Base-by-base conservation (phyloP, 2,113 vertebrate species). In the Melierax canorus region DNA sequence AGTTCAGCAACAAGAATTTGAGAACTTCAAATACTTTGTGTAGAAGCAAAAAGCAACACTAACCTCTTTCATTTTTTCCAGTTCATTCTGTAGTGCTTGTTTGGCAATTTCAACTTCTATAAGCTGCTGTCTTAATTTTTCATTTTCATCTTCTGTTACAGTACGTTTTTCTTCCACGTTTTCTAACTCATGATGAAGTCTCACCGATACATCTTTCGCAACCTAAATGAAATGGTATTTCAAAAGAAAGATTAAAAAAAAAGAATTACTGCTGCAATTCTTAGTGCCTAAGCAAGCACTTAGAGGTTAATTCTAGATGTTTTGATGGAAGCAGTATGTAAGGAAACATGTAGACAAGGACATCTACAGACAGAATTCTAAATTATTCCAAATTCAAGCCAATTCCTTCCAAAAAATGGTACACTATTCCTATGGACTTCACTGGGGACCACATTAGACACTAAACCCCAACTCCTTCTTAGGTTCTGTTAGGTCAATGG, bases 1-100 rank as follows among this genome's bases (percentile, higher is more conserved):
- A 82, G 7, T 24, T 82, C 39, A 92, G 36, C 63, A 82, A 17
- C 38, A 64, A 91, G 29, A 79, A 76, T 66, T 24, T 36, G 46
- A 78, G 29, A 75, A 66, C 14, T 86, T 51, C 24, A 45, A 56
- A 64, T 45, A 75, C 34, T n/a, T 64, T 48, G 3, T 32, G 32
- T 45, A 81, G 27, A 68, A 88, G 16, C 14, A 97, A 83, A 95
- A 11, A 85, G 43, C 18, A 91, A 48, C 36, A 97, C 98, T 98
- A 91, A 99, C 99, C 99, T 99, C 99, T 94, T 99, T 99, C 97
- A 99, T 98, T 98, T 99, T 99, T 72, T 99, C 99, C 95, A 99
- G 95, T 92, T 99, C 99, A 72, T 99, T 99, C 95, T 99, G 99
- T 90, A 99, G 97, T 50, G 99, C 99, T 94, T 99, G 99, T 84